Percentiles rank a stretch among this genome's conserved stretches.
These are phyloP conservation scores for Microplitis mediator DNA, from an alignment of 1,140 invertebrate species.

Conservation along the genomic window DNA sequence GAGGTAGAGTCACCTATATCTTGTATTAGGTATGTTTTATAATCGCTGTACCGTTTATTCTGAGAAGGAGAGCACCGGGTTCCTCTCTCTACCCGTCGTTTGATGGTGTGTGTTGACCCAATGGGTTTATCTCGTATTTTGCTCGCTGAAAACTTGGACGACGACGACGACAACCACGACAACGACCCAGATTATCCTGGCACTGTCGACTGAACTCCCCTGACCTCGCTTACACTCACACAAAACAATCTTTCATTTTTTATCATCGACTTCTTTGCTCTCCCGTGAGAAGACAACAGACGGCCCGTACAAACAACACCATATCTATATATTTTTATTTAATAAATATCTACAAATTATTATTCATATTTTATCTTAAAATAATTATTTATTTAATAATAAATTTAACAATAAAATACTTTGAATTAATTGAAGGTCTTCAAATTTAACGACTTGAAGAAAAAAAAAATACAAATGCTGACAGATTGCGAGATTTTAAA, in stretches of 20 bases:
- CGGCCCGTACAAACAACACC: too few species aligned
- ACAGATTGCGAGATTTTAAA: too few species aligned
- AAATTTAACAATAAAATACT: too few species aligned
- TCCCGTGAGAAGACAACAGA: not conserved
- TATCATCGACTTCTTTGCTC: not conserved
- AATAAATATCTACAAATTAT: too few species aligned
- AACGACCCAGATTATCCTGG: not conserved
- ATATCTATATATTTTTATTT: too few species aligned
- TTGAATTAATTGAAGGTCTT: too few species aligned
- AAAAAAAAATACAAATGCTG: too few species aligned
- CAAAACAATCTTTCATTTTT: not conserved
- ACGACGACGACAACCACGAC: not conserved
- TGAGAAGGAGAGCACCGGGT: not conserved
- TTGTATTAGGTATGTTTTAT: constrained; percentile 10
- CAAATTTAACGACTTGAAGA: too few species aligned
- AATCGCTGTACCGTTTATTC: constrained; percentile 26
- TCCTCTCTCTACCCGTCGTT: not conserved
- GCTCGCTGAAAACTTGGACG: not conserved
- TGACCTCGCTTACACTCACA: constrained; percentile 1
- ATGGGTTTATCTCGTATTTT: constrained; percentile 4
- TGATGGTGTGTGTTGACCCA: constrained; percentile 10
- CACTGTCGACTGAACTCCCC: not conserved
- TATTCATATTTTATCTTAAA: too few species aligned
- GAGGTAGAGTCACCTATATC: constrained; percentile 12
- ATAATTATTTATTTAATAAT: too few species aligned